Conservation (phyloP, 1,140 invertebrate species). For the Lasioglossum albipes region DNA sequence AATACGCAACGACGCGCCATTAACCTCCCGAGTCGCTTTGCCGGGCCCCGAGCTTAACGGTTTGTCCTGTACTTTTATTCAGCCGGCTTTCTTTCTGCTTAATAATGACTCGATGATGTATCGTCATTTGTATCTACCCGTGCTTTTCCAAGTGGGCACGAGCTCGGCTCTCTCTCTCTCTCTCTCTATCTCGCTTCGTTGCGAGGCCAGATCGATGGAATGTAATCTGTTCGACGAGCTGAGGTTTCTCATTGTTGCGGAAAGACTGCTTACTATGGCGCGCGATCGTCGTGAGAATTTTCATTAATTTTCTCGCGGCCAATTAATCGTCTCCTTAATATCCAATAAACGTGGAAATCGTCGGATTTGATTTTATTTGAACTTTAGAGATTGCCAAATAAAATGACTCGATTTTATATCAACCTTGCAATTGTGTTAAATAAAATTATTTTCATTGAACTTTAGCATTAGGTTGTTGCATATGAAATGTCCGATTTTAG, state of each 20-base stretch:
- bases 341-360: no score
- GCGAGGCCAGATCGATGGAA: neutral
- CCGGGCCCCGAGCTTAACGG: conserved; percentile 56
- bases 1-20: conserved; percentile 76
- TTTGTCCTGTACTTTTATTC: conserved; percentile 54
- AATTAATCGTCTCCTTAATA: neutral
- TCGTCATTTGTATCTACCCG: conserved; percentile 45
- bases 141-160: conserved; percentile 5
- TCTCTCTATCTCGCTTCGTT: neutral
- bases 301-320: neutral
- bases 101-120: conserved; percentile 57
- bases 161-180: neutral
- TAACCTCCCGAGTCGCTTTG: conserved; percentile 69
- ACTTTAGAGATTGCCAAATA: no score
- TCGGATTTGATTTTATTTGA: no score
- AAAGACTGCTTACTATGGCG: neutral
- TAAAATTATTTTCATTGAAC: no score
- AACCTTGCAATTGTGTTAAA: no score
- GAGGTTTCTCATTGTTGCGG: neutral
- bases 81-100: conserved; percentile 32
- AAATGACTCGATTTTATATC: no score
- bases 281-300: neutral
- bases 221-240: neutral
- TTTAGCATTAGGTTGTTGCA: no score
- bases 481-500: no score